phyloP scores from a whole-genome alignment of 2,888 invertebrate species.

The Ichneumoninae sp. region DNA sequence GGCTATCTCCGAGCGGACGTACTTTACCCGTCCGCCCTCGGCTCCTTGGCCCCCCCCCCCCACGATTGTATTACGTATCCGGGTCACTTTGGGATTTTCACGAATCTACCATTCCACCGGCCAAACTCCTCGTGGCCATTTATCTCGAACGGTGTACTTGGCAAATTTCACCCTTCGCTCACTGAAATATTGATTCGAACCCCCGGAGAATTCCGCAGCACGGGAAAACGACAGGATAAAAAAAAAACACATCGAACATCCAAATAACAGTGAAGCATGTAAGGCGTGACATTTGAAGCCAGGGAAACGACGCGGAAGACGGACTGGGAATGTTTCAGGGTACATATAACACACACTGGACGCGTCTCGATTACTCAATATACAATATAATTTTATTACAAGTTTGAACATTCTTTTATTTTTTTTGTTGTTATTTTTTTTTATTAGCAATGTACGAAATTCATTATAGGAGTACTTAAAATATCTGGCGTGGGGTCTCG shows the following conservation, averaged over 20 bases:
- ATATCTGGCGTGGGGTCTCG: conserved; percentile 71
- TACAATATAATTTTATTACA: conserved; percentile 81
- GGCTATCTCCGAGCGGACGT: conserved; percentile 57
- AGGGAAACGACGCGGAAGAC: conserved; percentile 7
- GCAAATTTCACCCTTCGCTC: conserved; percentile 33
- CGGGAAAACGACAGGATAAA: conserved; percentile 14
- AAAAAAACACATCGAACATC: conserved; percentile 14
- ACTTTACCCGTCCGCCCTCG: conserved; percentile 50
- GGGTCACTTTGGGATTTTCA: conserved; percentile 52
- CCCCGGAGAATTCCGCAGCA: background rate
- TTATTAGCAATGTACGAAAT: conserved; percentile 80
- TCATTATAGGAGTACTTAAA: conserved; percentile 77
- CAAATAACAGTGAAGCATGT: conserved; percentile 5
- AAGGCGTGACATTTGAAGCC: conserved; percentile 3
- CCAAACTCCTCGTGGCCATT: background rate
- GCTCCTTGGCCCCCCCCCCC: conserved; percentile 7
- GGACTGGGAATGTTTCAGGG: background rate
- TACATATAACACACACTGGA: conserved; percentile 34
- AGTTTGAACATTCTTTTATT: conserved; percentile 76
- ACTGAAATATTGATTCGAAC: conserved; percentile 6
- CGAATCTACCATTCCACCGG: conserved; percentile 26
- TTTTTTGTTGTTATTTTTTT: conserved; percentile 56
- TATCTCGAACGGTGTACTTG: conserved; percentile 9
- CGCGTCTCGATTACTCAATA: conserved; percentile 75
- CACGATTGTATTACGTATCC: conserved; percentile 66